Conservation (phyloP, 2,888 invertebrate genomes). For the Deilephila elpenor region DNA sequence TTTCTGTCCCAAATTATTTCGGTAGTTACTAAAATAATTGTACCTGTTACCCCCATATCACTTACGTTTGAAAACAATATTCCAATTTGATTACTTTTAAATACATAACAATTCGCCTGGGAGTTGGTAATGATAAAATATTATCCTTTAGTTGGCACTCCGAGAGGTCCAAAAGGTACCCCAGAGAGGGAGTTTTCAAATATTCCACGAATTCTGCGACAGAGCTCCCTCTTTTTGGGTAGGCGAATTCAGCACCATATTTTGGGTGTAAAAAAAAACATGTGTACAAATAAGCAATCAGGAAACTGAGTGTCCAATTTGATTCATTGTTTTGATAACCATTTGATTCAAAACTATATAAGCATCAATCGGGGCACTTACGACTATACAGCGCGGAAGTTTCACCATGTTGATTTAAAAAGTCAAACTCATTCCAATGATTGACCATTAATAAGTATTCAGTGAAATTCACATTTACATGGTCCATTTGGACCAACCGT, state of each 20-base stretch:
- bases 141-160: conserved; percentile 18
- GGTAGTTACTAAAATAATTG: background rate
- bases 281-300: background rate
- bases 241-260: background rate
- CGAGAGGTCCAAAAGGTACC: conserved; percentile 6
- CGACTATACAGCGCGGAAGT: no score
- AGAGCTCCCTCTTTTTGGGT: background rate
- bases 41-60: background rate
- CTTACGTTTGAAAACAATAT: conserved; percentile 4
- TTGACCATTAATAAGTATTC: no score
- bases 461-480: no score
- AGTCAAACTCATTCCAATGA: no score
- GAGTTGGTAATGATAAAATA: conserved; percentile 19
- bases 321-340: no score
- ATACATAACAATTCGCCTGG: background rate
- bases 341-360: no score
- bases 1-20: background rate
- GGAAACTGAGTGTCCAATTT: background rate
- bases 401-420: no score
- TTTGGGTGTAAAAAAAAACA: background rate
- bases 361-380: no score
- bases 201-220: conserved; percentile 41
- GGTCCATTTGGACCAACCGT: no score
- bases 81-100: conserved; percentile 1
- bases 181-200: conserved; percentile 4